Evolutionary conservation across 2,113 vertebrate species (phyloP), one percentile per base, ranked within the genome.

Genomic region (Pogonocichla stellata): DNA sequence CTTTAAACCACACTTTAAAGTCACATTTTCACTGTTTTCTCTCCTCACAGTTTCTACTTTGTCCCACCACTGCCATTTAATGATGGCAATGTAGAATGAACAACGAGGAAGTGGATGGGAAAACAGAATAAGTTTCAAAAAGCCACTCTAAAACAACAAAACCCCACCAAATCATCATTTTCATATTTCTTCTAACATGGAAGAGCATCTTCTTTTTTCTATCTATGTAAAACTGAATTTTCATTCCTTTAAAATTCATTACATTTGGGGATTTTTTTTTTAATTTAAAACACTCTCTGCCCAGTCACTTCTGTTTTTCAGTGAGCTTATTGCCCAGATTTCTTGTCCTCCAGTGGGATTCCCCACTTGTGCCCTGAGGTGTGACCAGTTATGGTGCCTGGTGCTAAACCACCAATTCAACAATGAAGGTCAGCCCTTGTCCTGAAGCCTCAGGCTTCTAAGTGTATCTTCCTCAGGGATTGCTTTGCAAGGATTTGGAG

Each of bases 391-490:
- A 31, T 0, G 1, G 19, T 58, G 15, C 47, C 53, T 14, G 7
- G 9, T 71, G 29, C 36, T 50, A 38, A 62, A 42, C 9, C 26
- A 38, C 14, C 2, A 2, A 14, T 51, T 47, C 66, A 31, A n/a
- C 22, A 47, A 1, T 1, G 12, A 61, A 47, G 18, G 38, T 58
- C n/a, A 71, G 28, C 4, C 18, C 53, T 72, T 42, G 34, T 51
- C 15, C 48, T 29, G 26, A 93, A 72, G 25, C 33, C 60, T 87
- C n/a, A 22, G 33, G 12, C 17, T 86, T 45, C 34, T 33, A 2
- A 0, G 0, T 25, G 23, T 24, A 34, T 58, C 13, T 51, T 89
- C 56, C 53, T 90, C 38, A 29, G 5, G 2, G 1, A 9, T 8
- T 71, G 28, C 19, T 57, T 66, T 38, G 43, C 34, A 69, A 56